Evolutionary conservation across 2,113 vertebrate species (phyloP).

Genomic region (Boulengeromyrus knoepffleri): DNA sequence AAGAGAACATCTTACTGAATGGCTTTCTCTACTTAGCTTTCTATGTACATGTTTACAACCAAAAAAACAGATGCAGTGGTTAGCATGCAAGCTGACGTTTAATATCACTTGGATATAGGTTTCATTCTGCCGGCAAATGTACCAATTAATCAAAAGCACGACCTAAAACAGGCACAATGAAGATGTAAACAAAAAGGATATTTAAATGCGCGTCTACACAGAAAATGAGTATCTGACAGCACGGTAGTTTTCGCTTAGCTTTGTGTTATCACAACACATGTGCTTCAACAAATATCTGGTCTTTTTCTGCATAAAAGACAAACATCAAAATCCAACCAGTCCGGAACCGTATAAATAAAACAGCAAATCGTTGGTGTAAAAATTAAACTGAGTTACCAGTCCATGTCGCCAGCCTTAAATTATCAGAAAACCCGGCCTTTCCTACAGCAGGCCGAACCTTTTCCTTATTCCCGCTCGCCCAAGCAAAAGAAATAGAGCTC

Average conservation of each 20-base stretch:
- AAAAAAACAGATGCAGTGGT: neutral
- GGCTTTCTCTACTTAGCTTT: neutral
- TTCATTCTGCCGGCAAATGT: neutral
- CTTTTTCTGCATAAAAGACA: neutral
- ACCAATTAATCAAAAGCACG: neutral
- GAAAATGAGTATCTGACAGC: neutral
- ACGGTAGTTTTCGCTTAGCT: neutral
- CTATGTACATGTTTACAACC: neutral
- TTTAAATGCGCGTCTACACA: neutral
- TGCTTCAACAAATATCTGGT: neutral
- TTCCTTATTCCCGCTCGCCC: conserved; percentile 23
- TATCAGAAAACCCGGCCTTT: neutral
- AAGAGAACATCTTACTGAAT: neutral
- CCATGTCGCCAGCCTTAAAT: conserved; percentile 10
- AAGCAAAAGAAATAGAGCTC: neutral
- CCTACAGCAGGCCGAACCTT: neutral
- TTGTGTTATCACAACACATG: neutral
- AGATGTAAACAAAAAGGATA: neutral
- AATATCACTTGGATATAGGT: neutral
- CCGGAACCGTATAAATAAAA: neutral
- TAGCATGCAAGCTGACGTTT: neutral
- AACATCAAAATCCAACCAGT: neutral
- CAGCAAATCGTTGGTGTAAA: neutral
- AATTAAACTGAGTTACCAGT: conserved; percentile 6
- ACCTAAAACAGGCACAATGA: neutral